Evolutionary conservation across 2,113 vertebrate species (phyloP).

Genomic region (Aramus guarauna): DNA sequence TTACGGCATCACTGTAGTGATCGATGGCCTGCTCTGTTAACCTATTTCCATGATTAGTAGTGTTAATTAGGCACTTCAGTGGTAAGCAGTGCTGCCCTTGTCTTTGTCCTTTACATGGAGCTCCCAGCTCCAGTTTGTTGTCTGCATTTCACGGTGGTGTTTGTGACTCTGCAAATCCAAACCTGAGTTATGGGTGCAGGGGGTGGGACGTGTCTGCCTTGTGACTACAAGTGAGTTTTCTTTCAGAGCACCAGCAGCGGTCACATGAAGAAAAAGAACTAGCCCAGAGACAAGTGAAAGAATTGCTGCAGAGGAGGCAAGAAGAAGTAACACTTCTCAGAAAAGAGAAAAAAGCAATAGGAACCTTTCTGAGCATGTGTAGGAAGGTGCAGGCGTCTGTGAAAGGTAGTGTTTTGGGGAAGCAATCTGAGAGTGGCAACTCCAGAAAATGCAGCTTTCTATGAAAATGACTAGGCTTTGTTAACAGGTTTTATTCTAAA

Average conservation of each 20-base stretch:
- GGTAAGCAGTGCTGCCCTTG: background rate
- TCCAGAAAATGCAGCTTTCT: background rate
- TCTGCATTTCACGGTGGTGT: background rate
- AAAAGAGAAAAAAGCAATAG: slow-evolving; percentile 69
- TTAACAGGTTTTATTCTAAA: background rate
- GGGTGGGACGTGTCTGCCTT: background rate
- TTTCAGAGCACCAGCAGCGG: slow-evolving; percentile 36
- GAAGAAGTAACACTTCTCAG: slow-evolving; percentile 69
- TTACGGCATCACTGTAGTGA: background rate
- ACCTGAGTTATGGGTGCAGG: background rate
- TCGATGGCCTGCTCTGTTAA: background rate
- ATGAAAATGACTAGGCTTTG: background rate
- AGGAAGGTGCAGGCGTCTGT: slow-evolving; percentile 72
- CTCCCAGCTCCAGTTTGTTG: background rate
- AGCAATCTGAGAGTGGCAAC: background rate
- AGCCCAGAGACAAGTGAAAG: background rate
- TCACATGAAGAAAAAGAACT: accelerated
- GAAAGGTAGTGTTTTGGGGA: slow-evolving; percentile 68
- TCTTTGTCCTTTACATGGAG: background rate
- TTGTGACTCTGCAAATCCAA: background rate
- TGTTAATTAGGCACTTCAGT: background rate
- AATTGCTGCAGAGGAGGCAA: slow-evolving; percentile 68
- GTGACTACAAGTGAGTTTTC: background rate
- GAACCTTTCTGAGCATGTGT: slow-evolving; percentile 79
- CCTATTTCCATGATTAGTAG: background rate